Evolutionary conservation across 1,140 invertebrate genomes (phyloP), one percentile per base, ranked within the genome.

Genomic region (Sminthurinus signatus): DNA sequence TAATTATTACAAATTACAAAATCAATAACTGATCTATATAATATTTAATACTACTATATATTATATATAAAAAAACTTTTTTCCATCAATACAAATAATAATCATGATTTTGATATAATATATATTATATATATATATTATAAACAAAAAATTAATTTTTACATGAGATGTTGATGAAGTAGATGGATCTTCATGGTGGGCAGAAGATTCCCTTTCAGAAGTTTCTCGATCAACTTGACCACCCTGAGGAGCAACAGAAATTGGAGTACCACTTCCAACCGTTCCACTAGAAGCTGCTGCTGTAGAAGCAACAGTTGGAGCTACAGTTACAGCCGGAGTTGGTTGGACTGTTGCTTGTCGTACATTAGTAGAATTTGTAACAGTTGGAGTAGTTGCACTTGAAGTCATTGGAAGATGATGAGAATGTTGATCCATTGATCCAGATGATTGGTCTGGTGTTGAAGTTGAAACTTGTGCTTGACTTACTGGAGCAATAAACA

Each of bases 281-380:
- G 58, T 32, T 15, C 50, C 51, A 42, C 12, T 17, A 19, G 46
- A 25, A 25, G 23, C 58, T n/a, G 44, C 62, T 1, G 60, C 60
- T 28, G 55, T 54, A 17, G 65, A 48, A 39, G 64, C 60, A 12
- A 69, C 66, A n/a, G n/a, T n/a, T 2, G 72, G 66, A n/a, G 68
- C 64, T 51, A 65, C 59, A 19, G 64, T 61, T 0, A 71, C 58
- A 36, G 72, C 72, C 31, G 62, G 69, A 25, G 74, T 73, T 8
- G 73, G 71, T 25, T 73, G 69, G 8, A 75, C 70, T 17, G 75
- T 71, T 19, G 72, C 69, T 28, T 69, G 68, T 36, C 68, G 39
- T 12, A 69, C 56, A 54, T 63, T 69, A 2, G 64, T 60, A 12
- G 68, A 69, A 57, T 65, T 69, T 0, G 64, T 56, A 27, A 64